A percentile compares a stretch with the other conserved stretches of the same genome.
Evolutionary conservation across 1,140 invertebrate genomes (phyloP).

Genomic region (Pseudomyrmex dendroicus): DNA sequence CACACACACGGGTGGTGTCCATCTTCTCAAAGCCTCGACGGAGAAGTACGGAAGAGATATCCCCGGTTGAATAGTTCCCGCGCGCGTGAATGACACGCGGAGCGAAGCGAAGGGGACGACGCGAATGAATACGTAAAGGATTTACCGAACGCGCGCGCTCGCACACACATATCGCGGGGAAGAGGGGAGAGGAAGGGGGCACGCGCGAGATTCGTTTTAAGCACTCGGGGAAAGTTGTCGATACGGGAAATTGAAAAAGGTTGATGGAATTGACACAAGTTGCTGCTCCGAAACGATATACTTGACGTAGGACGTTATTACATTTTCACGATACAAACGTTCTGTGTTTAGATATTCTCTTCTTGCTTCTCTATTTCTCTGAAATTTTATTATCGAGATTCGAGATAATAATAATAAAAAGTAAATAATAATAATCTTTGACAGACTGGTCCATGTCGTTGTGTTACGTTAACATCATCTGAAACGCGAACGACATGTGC

Average conservation of each 20-base stretch:
- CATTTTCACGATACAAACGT: not conserved
- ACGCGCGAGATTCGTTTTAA: not conserved
- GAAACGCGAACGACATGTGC: no score
- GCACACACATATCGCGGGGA: not conserved
- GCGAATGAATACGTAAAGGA: not conserved
- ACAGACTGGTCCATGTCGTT: no score
- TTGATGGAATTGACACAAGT: not conserved
- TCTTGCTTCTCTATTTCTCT: no score
- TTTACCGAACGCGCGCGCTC: not conserved
- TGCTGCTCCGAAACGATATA: no score
- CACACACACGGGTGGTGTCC: not conserved
- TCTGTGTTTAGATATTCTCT: no score
- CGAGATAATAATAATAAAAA: no score
- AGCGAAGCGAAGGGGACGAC: not conserved
- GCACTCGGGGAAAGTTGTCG: not conserved
- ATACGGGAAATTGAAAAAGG: not conserved
- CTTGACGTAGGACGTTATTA: not conserved
- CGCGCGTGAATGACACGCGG: not conserved
- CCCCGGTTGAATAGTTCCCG: constrained; percentile 1
- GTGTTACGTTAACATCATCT: no score
- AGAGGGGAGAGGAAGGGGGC: no score
- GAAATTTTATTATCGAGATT: no score
- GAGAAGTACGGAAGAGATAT: constrained; percentile 1
- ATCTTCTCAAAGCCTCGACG: constrained; percentile 11
- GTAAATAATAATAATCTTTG: no score